Evolutionary conservation across 2,113 vertebrate species (phyloP), one percentile per base, ranked within the genome.

Genomic region (Mus pahari): DNA sequence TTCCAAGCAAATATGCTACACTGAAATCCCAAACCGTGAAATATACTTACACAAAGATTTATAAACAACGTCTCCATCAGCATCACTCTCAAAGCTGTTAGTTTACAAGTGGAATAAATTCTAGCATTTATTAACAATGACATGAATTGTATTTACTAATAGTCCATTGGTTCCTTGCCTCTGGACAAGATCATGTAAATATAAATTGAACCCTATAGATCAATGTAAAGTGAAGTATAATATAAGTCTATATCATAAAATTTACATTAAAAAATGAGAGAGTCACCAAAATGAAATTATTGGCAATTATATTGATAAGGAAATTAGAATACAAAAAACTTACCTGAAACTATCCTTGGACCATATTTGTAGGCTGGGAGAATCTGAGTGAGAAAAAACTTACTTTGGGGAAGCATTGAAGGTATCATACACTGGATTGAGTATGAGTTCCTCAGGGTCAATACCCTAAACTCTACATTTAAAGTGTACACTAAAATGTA

Each of bases 291-390:
- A 90, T 86, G 7, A 53, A 91, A 71, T 86, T 87, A 78, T 14
- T 58, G 7, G 48, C 45, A 66, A 87, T 83, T 31, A 7, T 3
- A 66, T 66, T 73, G 86, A 64, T 71, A 71, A 5, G 28, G 4
- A 66, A 94, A 92, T 90, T 66, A 95, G 48, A 81, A 64, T 73
- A 66, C n/a, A 9, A 20, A 75, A 68, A 83, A 78, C 12, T 77
- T 81, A 95, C 55, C 31, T 64, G 8, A 10, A 42, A 77, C 58
- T 55, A 82, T 39, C 36, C 19, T 42, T 55, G 28, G 28, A 17
- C 14, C 14, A 55, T 50, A 1, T 9, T 26, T 42, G 17, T 8
- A 14, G 7, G 7, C 3, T 13, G 58, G 1, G 16, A 36, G 17
- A 14, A 24, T 91, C 0, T 77, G 60, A 81, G 50, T 75, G n/a